Evolutionary conservation across 2,113 vertebrate genomes (phyloP).

Genomic region (Riparia riparia): DNA sequence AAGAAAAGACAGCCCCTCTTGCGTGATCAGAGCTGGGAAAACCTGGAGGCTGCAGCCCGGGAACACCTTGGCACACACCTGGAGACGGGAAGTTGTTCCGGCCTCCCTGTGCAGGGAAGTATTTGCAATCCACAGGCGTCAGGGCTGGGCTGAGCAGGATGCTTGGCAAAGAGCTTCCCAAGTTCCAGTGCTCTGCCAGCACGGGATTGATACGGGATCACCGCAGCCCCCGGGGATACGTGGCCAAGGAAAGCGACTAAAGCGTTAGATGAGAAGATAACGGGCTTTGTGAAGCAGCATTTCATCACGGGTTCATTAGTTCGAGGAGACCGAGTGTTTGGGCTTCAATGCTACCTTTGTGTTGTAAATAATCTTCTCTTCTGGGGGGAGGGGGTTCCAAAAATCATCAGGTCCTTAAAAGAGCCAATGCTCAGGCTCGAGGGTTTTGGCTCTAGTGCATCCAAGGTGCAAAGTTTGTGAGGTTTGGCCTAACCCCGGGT

Average conservation of each 20-base stretch:
- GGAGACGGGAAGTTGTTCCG: not conserved
- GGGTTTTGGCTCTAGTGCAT: not conserved
- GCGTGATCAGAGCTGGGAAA: not conserved
- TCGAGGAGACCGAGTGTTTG: not conserved
- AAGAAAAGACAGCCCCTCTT: not conserved
- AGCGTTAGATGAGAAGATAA: not conserved
- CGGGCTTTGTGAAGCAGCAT: slow-evolving; percentile 67
- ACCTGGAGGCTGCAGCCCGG: not conserved
- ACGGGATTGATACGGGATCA: accelerated
- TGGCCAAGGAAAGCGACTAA: not conserved
- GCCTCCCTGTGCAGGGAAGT: not conserved
- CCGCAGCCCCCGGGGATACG: not conserved
- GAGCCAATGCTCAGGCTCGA: not conserved
- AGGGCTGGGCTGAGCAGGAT: not conserved
- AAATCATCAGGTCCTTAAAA: not conserved
- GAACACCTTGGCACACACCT: not conserved
- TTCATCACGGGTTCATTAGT: slow-evolving; percentile 80
- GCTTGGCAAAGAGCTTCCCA: not conserved
- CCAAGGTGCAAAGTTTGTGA: not conserved
- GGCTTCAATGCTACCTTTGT: slow-evolving; percentile 83
- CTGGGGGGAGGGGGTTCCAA: not conserved
- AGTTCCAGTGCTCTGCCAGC: not conserved
- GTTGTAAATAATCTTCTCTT: not conserved
- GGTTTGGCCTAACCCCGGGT: not conserved
- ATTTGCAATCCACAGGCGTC: not conserved